Percentiles rank a stretch among this genome's conserved stretches.
Conservation (phyloP, 2,888 invertebrate species). For the Camptogramma bilineatum region DNA sequence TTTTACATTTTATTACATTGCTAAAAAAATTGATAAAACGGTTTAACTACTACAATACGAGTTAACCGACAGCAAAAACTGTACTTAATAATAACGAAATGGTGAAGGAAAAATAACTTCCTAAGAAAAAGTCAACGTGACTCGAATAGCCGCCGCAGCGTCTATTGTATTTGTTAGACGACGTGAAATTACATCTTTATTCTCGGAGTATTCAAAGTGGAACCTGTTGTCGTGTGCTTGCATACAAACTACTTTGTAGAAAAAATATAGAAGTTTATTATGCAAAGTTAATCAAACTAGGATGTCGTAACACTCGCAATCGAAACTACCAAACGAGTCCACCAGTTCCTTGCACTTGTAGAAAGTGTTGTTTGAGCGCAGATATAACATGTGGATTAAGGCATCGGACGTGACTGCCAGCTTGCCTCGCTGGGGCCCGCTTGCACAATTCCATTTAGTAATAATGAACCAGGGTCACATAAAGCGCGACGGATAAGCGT, state of each 20-base stretch:
- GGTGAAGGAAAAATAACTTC: conserved; percentile 30
- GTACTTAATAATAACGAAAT: conserved; percentile 11
- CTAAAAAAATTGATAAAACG: neutral
- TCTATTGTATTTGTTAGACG: conserved; percentile 35
- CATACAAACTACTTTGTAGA: conserved; percentile 19
- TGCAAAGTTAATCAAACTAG: conserved; percentile 42
- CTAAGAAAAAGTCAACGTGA: conserved; percentile 40
- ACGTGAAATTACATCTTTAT: conserved; percentile 33
- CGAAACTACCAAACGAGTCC: conserved; percentile 47
- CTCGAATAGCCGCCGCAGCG: conserved; percentile 33
- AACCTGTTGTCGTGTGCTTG: conserved; percentile 26
- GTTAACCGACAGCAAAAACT: conserved; percentile 3
- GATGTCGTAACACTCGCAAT: conserved; percentile 55
- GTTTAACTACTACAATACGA: neutral
- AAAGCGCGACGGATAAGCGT: conserved; percentile 46
- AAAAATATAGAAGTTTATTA: conserved; percentile 39
- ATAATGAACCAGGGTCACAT: conserved; percentile 55
- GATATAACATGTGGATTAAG: conserved; percentile 58
- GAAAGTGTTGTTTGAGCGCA: conserved; percentile 57
- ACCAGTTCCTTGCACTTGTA: conserved; percentile 47
- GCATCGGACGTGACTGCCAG: conserved; percentile 45
- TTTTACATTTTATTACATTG: neutral
- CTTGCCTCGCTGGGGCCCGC: conserved; percentile 49
- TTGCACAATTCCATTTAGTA: conserved; percentile 58
- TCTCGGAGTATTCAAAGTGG: conserved; percentile 30